phyloP scores from a whole-genome alignment of 2,113 vertebrate species.

The Macquaria ambigua region DNA sequence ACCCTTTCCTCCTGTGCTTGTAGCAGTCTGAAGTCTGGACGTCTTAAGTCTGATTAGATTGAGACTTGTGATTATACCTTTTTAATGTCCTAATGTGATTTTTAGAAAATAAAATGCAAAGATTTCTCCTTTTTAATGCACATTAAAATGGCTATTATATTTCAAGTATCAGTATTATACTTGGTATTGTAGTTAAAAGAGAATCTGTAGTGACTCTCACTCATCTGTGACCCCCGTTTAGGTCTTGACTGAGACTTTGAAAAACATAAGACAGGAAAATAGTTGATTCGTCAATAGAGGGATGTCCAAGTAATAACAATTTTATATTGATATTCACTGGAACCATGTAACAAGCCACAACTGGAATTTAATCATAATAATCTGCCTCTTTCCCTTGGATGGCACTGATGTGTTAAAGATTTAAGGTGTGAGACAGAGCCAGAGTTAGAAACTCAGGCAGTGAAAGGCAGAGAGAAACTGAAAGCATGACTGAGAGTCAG shows the following conservation, averaged over 20 bases:
- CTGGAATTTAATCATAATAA: constrained; percentile 51
- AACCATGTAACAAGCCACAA: constrained; percentile 41
- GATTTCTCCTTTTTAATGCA: background rate
- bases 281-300: constrained; percentile 16
- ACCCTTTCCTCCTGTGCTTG: background rate
- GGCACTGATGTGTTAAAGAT: constrained; percentile 57
- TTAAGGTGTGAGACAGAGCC: constrained; percentile 59
- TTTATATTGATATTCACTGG: constrained; percentile 32
- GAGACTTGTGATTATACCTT: background rate
- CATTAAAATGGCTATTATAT: background rate
- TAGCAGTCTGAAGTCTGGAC: background rate
- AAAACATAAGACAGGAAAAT: constrained; percentile 10
- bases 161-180: background rate
- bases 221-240: constrained; percentile 17
- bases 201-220: background rate
- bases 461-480: constrained; percentile 46
- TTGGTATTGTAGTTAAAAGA: constrained; percentile 13
- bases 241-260: background rate
- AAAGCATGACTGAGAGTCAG: constrained; percentile 59
- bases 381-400: constrained; percentile 42
- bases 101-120: background rate
- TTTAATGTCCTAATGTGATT: background rate
- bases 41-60: too few species aligned
- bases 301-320: constrained; percentile 19
- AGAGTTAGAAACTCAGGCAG: constrained; percentile 53